Evolutionary conservation across 2,797 vertebrate genomes (phyloP).

Genomic region (Nyctibius grandis): DNA sequence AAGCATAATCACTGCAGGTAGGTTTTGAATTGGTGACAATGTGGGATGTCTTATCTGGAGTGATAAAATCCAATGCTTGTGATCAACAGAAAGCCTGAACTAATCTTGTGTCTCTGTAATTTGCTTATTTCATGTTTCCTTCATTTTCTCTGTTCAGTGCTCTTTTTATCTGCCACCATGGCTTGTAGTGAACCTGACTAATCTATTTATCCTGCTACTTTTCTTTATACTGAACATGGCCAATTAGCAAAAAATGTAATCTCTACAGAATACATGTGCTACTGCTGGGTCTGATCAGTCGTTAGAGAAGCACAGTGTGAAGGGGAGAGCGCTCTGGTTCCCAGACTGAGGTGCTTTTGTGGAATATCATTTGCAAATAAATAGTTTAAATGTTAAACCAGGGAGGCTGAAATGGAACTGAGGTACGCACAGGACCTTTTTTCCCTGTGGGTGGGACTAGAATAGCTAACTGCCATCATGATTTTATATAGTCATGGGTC

Average conservation of each 20-base stretch:
- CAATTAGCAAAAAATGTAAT: conserved; percentile 2
- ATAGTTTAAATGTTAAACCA: background rate
- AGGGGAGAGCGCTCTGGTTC: fast-evolving
- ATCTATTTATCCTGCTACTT: conserved; percentile 41
- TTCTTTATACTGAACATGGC: background rate
- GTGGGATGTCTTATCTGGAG: background rate
- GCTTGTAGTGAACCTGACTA: background rate
- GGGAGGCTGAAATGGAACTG: background rate
- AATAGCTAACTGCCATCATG: background rate
- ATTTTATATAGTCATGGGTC: background rate
- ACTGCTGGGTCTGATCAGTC: background rate
- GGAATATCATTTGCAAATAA: background rate
- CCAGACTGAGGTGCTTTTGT: background rate
- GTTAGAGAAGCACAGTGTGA: background rate
- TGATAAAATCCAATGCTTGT: conserved; percentile 36
- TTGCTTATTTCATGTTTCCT: conserved; percentile 44
- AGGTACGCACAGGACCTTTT: background rate
- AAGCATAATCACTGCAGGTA: background rate
- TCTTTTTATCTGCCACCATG: conserved; percentile 30
- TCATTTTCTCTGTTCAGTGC: background rate
- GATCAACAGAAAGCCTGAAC: conserved; percentile 16
- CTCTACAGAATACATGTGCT: background rate
- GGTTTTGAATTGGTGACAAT: background rate
- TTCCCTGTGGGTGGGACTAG: background rate
- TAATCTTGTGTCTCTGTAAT: conserved; percentile 39